These are phyloP conservation scores for Cyanocitta stelleri DNA, from an alignment of 2,113 vertebrate genomes.

Conservation along the genomic window DNA sequence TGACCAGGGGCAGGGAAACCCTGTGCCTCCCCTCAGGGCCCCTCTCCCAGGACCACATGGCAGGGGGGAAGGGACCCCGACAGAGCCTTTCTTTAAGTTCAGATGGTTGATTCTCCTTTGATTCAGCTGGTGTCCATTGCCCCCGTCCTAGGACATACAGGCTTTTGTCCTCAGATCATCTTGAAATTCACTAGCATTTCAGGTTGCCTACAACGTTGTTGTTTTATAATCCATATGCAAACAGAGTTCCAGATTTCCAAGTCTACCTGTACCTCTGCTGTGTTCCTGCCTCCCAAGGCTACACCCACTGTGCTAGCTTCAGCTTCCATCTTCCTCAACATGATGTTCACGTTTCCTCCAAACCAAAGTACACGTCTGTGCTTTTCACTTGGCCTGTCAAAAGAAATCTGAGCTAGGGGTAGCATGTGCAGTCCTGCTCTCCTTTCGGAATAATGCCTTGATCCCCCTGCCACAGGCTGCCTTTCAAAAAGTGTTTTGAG, in stretches of 20 bases:
- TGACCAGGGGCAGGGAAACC: too few relatives aligned
- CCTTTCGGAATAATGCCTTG: neutral
- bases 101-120: neutral
- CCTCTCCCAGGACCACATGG: too few relatives aligned
- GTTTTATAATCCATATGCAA: neutral
- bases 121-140: neutral
- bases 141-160: neutral
- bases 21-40: too few relatives aligned
- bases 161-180: neutral
- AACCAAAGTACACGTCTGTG: neutral
- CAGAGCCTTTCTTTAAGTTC: neutral
- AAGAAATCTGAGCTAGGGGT: neutral
- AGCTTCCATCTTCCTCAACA: neutral
- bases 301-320: neutral
- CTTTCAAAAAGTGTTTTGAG: neutral
- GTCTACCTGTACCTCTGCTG: neutral
- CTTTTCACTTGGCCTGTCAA: neutral
- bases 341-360: neutral
- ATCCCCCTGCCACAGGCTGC: neutral
- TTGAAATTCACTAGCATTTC: neutral
- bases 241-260: neutral
- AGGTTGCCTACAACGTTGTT: neutral
- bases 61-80: too few relatives aligned
- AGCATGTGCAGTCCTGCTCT: neutral
- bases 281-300: neutral